Conservation (phyloP, 2,797 vertebrate species). For the Poecilia picta region DNA sequence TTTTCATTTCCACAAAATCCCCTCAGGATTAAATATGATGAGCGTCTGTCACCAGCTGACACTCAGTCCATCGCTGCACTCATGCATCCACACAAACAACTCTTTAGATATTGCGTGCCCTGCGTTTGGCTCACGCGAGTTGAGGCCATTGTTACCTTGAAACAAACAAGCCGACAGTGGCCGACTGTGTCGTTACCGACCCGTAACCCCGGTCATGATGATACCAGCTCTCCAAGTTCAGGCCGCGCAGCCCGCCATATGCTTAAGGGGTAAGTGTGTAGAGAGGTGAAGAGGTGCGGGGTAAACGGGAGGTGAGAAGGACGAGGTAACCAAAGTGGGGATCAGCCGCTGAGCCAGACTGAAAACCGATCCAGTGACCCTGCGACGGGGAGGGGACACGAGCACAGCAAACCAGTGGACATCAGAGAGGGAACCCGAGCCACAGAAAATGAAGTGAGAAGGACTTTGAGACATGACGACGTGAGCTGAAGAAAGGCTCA, state of each 20-base stretch:
- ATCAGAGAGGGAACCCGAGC: conserved; percentile 55
- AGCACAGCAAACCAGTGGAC: conserved; percentile 38
- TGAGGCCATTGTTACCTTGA: conserved; percentile 50
- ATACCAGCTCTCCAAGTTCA: conserved; percentile 55
- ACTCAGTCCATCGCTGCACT: conserved; percentile 16
- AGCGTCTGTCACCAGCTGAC: conserved; percentile 73
- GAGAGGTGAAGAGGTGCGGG: conserved; percentile 47
- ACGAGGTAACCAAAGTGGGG: conserved; percentile 70
- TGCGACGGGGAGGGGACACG: conserved; percentile 40
- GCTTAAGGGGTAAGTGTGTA: conserved; percentile 43
- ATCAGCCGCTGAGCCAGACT: conserved; percentile 58
- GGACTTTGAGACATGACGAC: conserved; percentile 21
- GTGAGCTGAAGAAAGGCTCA: conserved; percentile 24
- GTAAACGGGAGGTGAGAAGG: conserved; percentile 71
- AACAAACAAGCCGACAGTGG: conserved; percentile 26
- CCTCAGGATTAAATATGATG: conserved; percentile 79
- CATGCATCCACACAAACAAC: conserved; percentile 28
- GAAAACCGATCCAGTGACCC: conserved; percentile 75
- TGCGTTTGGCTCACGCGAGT: conserved; percentile 45
- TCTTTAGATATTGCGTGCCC: conserved; percentile 37
- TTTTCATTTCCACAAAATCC: conserved; percentile 80
- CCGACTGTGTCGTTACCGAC: conserved; percentile 44
- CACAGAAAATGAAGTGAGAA: conserved; percentile 22
- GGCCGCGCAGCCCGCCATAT: conserved; percentile 59
- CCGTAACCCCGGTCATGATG: conserved; percentile 68